Conservation (phyloP, 2,113 vertebrate species). For the Nannobrachium achirus region DNA sequence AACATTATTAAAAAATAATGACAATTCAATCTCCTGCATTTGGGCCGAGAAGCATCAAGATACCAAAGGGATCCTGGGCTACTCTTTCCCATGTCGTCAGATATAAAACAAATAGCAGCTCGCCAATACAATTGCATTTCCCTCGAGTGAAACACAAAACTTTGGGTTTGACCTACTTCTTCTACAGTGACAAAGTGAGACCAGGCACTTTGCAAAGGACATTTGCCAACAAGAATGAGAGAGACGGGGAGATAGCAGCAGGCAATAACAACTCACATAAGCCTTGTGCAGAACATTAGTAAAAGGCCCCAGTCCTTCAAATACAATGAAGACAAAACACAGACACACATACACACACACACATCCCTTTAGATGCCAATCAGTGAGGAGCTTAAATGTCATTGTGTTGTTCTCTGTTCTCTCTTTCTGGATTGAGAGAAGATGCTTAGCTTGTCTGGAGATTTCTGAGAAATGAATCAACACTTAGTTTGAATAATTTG, state of each 20-base stretch:
- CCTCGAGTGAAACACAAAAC: constrained; percentile 32
- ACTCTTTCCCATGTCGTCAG: not conserved
- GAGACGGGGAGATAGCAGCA: not conserved
- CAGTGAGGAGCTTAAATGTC: not conserved
- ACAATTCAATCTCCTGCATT: not conserved
- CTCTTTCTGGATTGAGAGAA: too few relatives aligned
- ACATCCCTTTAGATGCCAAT: constrained; percentile 16
- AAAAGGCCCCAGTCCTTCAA: not conserved
- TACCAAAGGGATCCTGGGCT: not conserved
- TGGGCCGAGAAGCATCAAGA: not conserved
- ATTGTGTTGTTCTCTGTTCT: not conserved
- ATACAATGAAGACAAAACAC: not conserved
- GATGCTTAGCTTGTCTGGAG: too few relatives aligned
- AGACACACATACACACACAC: not conserved
- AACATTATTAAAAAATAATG: not conserved
- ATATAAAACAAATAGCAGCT: constrained; percentile 5
- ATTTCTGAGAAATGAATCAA: too few relatives aligned
- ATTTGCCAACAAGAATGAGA: constrained; percentile 29
- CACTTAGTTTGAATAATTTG: too few relatives aligned
- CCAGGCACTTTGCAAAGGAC: constrained; percentile 11
- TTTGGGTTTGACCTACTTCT: constrained; percentile 35
- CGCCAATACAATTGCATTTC: constrained; percentile 9
- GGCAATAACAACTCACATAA: not conserved
- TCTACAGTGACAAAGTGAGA: constrained; percentile 28
- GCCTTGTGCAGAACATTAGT: not conserved